A percentile compares a stretch with the other conserved stretches of the same genome.
Evolutionary conservation across 2,888 invertebrate genomes (phyloP).

Genomic region (Erpobdella octoculata): DNA sequence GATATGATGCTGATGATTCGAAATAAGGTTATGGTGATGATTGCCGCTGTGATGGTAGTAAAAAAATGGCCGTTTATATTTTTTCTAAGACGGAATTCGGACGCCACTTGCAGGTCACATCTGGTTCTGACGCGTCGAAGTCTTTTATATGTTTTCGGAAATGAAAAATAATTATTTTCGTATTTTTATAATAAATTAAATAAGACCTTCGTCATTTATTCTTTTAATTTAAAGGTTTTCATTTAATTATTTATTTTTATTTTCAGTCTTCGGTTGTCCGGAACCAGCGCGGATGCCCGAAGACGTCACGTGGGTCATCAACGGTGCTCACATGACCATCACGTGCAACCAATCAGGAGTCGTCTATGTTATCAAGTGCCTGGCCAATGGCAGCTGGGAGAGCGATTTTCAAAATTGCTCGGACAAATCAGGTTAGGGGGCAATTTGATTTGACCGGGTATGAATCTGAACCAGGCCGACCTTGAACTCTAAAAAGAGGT

Average conservation of each 20-base stretch:
- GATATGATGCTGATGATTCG: background rate
- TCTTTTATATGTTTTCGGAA: too few relatives aligned
- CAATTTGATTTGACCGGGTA: background rate
- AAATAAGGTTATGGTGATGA: too few relatives aligned
- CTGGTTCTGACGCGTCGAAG: too few relatives aligned
- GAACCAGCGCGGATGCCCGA: conserved; percentile 7
- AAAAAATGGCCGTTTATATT: too few relatives aligned
- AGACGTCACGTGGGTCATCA: conserved; percentile 8
- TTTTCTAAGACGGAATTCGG: too few relatives aligned
- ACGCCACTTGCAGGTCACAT: too few relatives aligned
- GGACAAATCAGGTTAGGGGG: conserved; percentile 2
- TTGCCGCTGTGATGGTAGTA: too few relatives aligned
- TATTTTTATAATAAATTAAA: background rate
- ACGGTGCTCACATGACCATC: background rate
- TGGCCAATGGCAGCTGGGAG: conserved; percentile 21
- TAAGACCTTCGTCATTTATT: background rate
- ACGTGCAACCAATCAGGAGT: conserved; percentile 25
- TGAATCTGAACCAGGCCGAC: too few relatives aligned
- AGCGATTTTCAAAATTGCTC: conserved; percentile 14
- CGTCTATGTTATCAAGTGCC: conserved; percentile 13
- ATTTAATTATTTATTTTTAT: background rate
- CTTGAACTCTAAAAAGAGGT: too few relatives aligned
- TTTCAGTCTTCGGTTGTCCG: conserved; percentile 9
- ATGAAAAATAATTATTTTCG: too few relatives aligned
- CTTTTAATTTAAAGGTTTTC: background rate